Base-by-base conservation (phyloP, 2,113 vertebrate species). In the Herpetotheres cachinnans region DNA sequence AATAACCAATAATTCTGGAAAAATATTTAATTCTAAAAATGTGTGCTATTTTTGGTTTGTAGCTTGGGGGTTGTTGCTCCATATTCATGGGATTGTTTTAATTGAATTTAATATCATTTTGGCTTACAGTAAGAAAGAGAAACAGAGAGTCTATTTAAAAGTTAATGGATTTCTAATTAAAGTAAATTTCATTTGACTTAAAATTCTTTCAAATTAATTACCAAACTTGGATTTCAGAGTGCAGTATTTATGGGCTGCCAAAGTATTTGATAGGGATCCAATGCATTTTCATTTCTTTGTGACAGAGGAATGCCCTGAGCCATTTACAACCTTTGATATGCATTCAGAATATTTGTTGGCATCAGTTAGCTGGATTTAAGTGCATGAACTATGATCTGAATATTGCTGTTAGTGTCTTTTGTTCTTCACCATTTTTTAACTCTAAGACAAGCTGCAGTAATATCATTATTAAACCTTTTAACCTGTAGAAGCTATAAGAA, bases 181-280 rank as follows among this genome's bases (percentile, higher is more conserved):
- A 85, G 17, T 67, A 85, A 54, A 92, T 93, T 90, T 91, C 6
- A 83, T 93, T 82, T 94, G 50, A 93, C 30, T 78, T 77, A 61
- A 65, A 91, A 55, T 93, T 93, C 19, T 82, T 95, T 77, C 36
- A 70, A 27, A 36, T 93, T 91, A 91, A 89, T 95, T 94, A 65
- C 67, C 40, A 91, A 69, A 70, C 74, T 87, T 96, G 70, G 40
- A 93, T 95, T 95, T 95, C 76, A 85, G 40, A 92, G 70, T 66
- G 71, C 40, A 38, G 38, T 65, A 52, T 94, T 93, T 95, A 65
- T 76, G 46, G 55, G 19, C 78, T 97, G 78, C 49, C 72, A 83
- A 85, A 88, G 49, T 80, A 62, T 65, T 91, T 95, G 78, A 95
- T 56, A 87, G 46, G 25, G n/a, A 87, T 90, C 82, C 46, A 77